Evolutionary conservation across 2,797 vertebrate species (phyloP).

Genomic region (Enteromius radiatus): DNA sequence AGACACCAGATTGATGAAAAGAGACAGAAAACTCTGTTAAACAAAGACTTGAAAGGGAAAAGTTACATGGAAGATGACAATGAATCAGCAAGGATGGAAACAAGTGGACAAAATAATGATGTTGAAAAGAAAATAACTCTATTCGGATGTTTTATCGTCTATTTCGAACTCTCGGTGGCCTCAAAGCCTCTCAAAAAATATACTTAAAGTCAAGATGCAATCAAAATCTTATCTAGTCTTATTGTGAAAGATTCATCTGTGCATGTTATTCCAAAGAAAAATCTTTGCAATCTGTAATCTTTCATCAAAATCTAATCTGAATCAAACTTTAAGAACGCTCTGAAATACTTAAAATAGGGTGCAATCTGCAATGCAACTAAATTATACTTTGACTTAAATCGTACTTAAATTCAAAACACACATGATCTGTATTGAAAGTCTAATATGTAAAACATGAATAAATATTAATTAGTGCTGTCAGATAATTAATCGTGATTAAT

Average conservation of each 20-base stretch:
- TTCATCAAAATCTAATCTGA: not conserved
- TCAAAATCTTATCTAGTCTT: slow-evolving; percentile 1
- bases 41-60: not conserved
- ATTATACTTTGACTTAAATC: not conserved
- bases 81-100: slow-evolving; percentile 3
- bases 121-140: not conserved
- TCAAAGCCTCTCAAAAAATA: slow-evolving; percentile 5
- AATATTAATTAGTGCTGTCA: not conserved
- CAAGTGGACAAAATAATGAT: not conserved
- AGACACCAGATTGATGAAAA: slow-evolving; percentile 3
- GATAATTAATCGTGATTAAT: no score
- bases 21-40: not conserved
- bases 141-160: not conserved
- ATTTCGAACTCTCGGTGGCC: not conserved
- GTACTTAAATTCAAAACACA: no score
- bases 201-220: not conserved
- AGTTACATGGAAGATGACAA: not conserved
- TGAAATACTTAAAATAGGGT: not conserved
- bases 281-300: slow-evolving; percentile 13
- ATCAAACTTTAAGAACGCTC: not conserved
- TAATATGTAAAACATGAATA: not conserved
- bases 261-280: slow-evolving; percentile 17
- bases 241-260: slow-evolving; percentile 8
- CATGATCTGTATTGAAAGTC: not conserved
- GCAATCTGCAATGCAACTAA: not conserved